phyloP scores from a whole-genome alignment of 2,797 vertebrate species.

The Phalloptychus januarius region DNA sequence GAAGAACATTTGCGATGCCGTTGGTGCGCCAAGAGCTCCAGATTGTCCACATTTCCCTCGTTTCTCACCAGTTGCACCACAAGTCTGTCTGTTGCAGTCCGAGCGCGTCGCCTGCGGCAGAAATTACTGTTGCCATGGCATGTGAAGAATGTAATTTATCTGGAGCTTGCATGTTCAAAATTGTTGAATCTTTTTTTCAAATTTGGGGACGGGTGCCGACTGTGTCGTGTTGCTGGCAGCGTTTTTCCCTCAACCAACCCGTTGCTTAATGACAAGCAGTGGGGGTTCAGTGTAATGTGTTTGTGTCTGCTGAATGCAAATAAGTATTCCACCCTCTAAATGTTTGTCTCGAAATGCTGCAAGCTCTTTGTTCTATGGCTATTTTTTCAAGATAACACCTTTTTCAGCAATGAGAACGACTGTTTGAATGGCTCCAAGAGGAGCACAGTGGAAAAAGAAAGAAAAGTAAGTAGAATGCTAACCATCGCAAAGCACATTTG shows the following conservation, averaged over 20 bases:
- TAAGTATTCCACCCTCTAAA: slow-evolving; percentile 1
- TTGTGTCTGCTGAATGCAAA: slow-evolving; percentile 9
- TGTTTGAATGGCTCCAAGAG: not conserved
- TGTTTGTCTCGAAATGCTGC: slow-evolving; percentile 4
- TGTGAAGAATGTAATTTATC: slow-evolving; percentile 50
- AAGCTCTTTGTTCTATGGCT: not conserved
- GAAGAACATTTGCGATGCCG: slow-evolving; percentile 14
- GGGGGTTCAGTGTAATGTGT: slow-evolving; percentile 15
- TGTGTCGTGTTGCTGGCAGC: slow-evolving; percentile 23
- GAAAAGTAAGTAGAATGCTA: slow-evolving; percentile 3
- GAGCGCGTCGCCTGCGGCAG: slow-evolving; percentile 42
- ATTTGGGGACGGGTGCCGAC: slow-evolving; percentile 25
- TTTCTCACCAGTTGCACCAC: slow-evolving; percentile 43
- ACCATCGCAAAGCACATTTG: slow-evolving; percentile 3
- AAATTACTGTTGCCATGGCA: slow-evolving; percentile 45
- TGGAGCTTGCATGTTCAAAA: slow-evolving; percentile 27
- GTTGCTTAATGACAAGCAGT: slow-evolving; percentile 32
- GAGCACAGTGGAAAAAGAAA: not conserved
- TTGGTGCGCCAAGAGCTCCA: slow-evolving; percentile 13
- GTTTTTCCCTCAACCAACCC: slow-evolving; percentile 18
- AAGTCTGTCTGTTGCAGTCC: slow-evolving; percentile 52
- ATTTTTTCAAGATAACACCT: not conserved
- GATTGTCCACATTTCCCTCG: slow-evolving; percentile 32
- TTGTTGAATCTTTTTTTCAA: slow-evolving; percentile 17
- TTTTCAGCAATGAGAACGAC: not conserved